These are phyloP conservation scores for Vimba vimba DNA, from an alignment of 2,113 vertebrate genomes.

Conservation along the genomic window DNA sequence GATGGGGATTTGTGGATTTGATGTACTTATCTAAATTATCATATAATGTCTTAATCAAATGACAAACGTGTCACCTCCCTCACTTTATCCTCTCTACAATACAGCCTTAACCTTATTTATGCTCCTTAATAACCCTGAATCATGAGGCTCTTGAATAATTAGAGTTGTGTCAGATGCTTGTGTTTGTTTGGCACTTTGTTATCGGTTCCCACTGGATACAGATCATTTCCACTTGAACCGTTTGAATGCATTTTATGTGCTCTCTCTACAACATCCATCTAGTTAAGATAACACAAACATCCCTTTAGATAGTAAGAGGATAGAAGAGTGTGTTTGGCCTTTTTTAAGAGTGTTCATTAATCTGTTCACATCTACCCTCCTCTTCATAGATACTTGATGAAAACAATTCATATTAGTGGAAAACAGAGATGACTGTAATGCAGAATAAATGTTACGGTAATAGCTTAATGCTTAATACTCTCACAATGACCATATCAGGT, in stretches of 20 bases:
- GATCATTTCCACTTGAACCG: conserved; percentile 8
- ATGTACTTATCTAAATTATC: background rate
- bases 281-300: conserved; percentile 38
- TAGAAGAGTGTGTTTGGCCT: conserved; percentile 2
- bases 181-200: conserved; percentile 24
- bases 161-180: conserved; percentile 2
- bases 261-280: background rate
- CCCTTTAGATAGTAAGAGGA: conserved; percentile 1
- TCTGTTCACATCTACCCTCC: background rate
- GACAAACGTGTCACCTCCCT: background rate
- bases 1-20: background rate
- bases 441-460: background rate
- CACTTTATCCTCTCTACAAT: background rate
- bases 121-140: background rate
- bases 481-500: background rate
- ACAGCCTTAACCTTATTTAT: background rate
- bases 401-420: background rate
- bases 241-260: background rate
- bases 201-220: conserved; percentile 1
- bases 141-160: background rate
- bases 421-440: background rate
- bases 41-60: background rate
- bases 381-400: background rate
- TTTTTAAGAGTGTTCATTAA: background rate
- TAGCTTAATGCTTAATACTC: background rate